Conservation (phyloP, 2,113 vertebrate genomes). For the Rhabdomys dilectus region DNA sequence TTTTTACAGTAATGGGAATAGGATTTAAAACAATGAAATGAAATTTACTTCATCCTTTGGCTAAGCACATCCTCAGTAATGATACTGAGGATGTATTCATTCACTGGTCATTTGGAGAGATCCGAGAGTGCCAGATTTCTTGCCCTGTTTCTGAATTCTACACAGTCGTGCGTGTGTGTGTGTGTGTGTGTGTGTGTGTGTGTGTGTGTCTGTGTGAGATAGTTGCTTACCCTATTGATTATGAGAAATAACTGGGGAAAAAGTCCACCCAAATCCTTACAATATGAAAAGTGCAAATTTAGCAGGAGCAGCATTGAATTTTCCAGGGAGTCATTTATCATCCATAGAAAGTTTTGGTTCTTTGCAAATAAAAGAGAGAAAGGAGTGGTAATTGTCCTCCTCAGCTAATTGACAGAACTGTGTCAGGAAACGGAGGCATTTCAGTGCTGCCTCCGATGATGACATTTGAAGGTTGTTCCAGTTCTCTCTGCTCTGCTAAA, state of each 20-base stretch:
- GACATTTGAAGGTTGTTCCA: constrained; percentile 82
- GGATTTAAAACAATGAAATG: constrained; percentile 85
- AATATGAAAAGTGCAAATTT: constrained; percentile 83
- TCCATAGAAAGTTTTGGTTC: constrained; percentile 86
- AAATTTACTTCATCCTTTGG: constrained; percentile 84
- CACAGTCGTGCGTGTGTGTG: neutral
- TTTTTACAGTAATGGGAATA: constrained; percentile 69
- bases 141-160: constrained; percentile 66
- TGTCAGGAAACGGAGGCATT: constrained; percentile 80
- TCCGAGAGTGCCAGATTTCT: constrained; percentile 52
- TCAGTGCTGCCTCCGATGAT: constrained; percentile 73
- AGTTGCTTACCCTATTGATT: constrained; percentile 45
- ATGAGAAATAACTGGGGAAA: constrained; percentile 77
- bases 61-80: constrained; percentile 82
- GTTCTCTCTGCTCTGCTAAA: constrained; percentile 77
- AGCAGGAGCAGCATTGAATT: constrained; percentile 82
- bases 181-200: neutral
- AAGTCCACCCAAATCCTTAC: constrained; percentile 60
- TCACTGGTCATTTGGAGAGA: constrained; percentile 81
- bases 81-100: constrained; percentile 75
- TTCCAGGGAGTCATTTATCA: constrained; percentile 87
- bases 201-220: neutral
- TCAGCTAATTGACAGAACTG: constrained; percentile 86
- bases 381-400: constrained; percentile 82
- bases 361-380: constrained; percentile 86